phyloP scores from a whole-genome alignment of 2,888 invertebrate species.

The Lochmaea crataegi region DNA sequence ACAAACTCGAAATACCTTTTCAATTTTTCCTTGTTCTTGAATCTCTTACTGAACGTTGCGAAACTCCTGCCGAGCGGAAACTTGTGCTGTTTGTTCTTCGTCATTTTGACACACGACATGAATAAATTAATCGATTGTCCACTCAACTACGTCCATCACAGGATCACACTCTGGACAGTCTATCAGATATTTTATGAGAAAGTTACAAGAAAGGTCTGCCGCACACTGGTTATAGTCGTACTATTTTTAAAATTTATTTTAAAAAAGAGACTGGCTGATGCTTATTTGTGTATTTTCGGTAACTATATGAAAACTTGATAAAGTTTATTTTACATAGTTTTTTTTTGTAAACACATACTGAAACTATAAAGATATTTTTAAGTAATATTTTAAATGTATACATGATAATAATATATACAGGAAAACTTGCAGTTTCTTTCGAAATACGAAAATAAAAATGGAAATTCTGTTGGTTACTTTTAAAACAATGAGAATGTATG shows the following conservation, averaged over 20 bases:
- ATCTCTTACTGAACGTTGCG: constrained; percentile 67
- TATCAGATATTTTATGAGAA: neutral
- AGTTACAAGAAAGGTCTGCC: neutral
- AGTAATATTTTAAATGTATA: neutral
- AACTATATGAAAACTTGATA: neutral
- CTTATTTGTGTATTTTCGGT: neutral
- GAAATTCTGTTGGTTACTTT: too few relatives aligned
- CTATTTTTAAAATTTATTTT: constrained; percentile 14
- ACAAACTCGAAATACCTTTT: constrained; percentile 64
- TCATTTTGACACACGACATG: constrained; percentile 55
- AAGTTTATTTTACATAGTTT: neutral
- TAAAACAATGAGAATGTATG: too few relatives aligned
- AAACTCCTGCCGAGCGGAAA: constrained; percentile 67
- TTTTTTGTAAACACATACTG: neutral
- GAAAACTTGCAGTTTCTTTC: too few relatives aligned
- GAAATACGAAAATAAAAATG: too few relatives aligned
- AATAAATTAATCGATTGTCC: constrained; percentile 10
- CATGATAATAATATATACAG: neutral
- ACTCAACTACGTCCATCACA: constrained; percentile 16
- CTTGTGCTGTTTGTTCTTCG: constrained; percentile 67
- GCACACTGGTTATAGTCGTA: neutral
- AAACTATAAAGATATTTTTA: neutral
- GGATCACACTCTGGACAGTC: neutral
- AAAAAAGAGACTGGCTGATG: constrained; percentile 11
- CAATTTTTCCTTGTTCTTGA: constrained; percentile 66